Conservation (phyloP, 2,888 invertebrate genomes). For the Anticlea derivata region DNA sequence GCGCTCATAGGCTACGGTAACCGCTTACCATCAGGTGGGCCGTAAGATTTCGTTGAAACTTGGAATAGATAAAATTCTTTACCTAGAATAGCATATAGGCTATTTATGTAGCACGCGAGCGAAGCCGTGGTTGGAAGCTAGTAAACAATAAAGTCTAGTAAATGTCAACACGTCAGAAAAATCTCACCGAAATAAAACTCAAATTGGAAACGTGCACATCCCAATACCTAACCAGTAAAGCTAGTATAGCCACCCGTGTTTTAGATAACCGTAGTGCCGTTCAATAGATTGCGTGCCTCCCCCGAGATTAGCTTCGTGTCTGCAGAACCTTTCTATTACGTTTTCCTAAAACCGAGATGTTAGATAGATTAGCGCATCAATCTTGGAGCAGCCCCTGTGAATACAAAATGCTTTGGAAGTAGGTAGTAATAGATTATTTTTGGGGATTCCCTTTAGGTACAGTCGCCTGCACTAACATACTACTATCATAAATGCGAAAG, state of each 20-base stretch:
- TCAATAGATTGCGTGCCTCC: conserved; percentile 9
- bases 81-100: too few species aligned
- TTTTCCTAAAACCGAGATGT: background rate
- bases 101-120: too few species aligned
- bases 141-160: too few species aligned
- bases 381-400: background rate
- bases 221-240: background rate
- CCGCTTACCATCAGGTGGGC: too few species aligned
- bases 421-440: background rate
- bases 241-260: too few species aligned
- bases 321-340: conserved; percentile 1
- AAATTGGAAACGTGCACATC: conserved; percentile 3
- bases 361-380: background rate
- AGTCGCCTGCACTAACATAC: too few species aligned
- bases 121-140: too few species aligned
- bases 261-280: conserved; percentile 5
- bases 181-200: conserved; percentile 3
- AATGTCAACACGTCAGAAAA: conserved; percentile 4
- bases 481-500: too few species aligned
- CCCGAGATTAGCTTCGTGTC: conserved; percentile 10
- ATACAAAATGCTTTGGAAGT: background rate
- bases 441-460: background rate
- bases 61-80: too few species aligned
- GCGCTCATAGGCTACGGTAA: too few species aligned
- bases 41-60: too few species aligned